Conservation (phyloP, 2,888 invertebrate species). For the Drosophila aldrichi region DNA sequence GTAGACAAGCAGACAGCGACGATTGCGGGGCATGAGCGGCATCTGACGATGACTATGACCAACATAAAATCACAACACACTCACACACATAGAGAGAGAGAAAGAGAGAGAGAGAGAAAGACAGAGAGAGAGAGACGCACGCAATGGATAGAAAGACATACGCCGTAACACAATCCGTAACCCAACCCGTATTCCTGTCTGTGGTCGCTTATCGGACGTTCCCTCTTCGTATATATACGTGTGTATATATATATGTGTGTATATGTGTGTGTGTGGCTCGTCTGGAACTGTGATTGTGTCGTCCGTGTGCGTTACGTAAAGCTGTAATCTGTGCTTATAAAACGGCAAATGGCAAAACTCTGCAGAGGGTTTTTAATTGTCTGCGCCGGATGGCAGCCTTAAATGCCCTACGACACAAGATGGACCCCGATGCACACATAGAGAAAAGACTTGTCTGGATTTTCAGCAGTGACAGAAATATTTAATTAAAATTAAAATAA, state of each 20-base stretch:
- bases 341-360: slow-evolving; percentile 78
- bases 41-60: slow-evolving; percentile 62
- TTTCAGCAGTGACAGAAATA: background rate
- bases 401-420: slow-evolving; percentile 65
- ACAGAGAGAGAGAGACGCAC: slow-evolving; percentile 1
- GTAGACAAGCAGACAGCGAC: slow-evolving; percentile 69
- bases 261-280: slow-evolving; percentile 40
- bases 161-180: slow-evolving; percentile 39
- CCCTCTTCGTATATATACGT: background rate
- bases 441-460: slow-evolving; percentile 6
- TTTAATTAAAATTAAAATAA: background rate
- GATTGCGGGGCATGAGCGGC: slow-evolving; percentile 5
- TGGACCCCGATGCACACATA: slow-evolving; percentile 35
- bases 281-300: slow-evolving; percentile 24
- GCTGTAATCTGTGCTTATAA: slow-evolving; percentile 82
- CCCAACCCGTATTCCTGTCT: slow-evolving; percentile 50
- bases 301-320: slow-evolving; percentile 72
- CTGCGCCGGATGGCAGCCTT: slow-evolving; percentile 78
- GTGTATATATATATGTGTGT: background rate
- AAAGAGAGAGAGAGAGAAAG: background rate
- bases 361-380: slow-evolving; percentile 81
- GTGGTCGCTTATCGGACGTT: slow-evolving; percentile 71
- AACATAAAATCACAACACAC: slow-evolving; percentile 77
- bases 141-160: slow-evolving; percentile 34
- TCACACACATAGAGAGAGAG: slow-evolving; percentile 22